Base-by-base conservation (phyloP, 2,113 vertebrate genomes). In the Sciurus niger region DNA sequence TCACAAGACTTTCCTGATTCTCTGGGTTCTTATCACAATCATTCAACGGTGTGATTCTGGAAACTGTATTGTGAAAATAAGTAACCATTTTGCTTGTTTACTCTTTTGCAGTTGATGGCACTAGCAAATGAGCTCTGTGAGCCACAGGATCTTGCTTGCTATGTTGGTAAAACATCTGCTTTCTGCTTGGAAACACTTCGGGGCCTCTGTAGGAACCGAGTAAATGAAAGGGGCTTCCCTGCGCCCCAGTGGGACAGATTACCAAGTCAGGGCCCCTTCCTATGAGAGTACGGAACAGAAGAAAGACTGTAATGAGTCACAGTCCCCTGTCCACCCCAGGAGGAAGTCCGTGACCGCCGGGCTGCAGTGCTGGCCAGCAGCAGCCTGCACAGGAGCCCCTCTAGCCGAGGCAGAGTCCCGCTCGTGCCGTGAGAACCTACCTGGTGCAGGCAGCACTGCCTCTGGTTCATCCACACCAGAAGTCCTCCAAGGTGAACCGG, bases 401-500 rank as follows among this genome's bases (percentile, higher is more conserved):
- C 55, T 84, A 93, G 90, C 40, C 40, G 40, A 40, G 40, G 40
- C 51, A 6, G 17, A 4, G 53, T 55, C 55, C 17, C 43, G 53
- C 70, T 90, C 25, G 8, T 4, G 24, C 67, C 67, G 90, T 68
- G 46, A 93, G 76, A 77, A 94, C 46, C 86, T 55, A 14, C 17
- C 74, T 86, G 72, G 96, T 67, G 67, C 87, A 55, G 55, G 55
- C 18, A 55, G 18, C 55, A 55, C 78, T 77, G 88, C 92, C 80
- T 96, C 72, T 90, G 85, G 58, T 86, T 83, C 46, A 89, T 91
- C 92, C 95, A 70, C 58, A 96, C 55, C 93, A 96, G 37, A 37
- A 37, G 87, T 96, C 94, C 95, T 43, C 74, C 90, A 93, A 95
- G 93, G 89, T 32, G 28, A 95, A 93, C 11, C 67, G 28, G 92